Percentiles rank a stretch among this genome's conserved stretches.
Evolutionary conservation across 1,140 invertebrate genomes (phyloP).

Genomic region (Euwallacea fornicatus): DNA sequence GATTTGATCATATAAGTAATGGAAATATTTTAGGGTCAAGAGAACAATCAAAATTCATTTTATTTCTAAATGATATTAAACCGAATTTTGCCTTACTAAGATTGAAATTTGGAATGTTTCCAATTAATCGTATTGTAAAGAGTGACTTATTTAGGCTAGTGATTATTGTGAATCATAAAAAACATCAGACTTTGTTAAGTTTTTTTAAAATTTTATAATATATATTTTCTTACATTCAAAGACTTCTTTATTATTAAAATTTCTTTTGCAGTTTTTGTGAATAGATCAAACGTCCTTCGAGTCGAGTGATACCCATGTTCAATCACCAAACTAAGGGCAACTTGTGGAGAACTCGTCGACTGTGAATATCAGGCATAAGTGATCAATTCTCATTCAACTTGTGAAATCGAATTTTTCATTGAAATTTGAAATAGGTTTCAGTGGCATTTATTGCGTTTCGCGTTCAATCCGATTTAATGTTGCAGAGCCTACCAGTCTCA

Average conservation of each 20-base stretch:
- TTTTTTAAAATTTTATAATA: conserved; percentile 22
- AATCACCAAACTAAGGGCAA: no score
- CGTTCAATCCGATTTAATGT: no score
- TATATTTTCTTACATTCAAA: conserved; percentile 10
- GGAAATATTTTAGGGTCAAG: background rate
- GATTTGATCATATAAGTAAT: background rate
- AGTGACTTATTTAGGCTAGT: conserved; percentile 27
- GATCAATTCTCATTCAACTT: no score
- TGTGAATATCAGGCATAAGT: no score
- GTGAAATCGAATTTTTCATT: no score
- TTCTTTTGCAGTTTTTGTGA: background rate
- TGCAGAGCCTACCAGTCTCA: no score
- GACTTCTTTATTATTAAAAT: background rate
- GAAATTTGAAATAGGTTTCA: no score
- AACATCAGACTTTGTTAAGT: conserved; percentile 20
- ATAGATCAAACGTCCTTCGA: background rate
- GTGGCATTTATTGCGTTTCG: no score
- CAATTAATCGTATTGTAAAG: conserved; percentile 3
- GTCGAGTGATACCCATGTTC: no score
- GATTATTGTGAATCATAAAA: conserved; percentile 4
- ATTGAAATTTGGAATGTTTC: background rate
- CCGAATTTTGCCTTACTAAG: background rate
- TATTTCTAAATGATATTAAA: background rate
- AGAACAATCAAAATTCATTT: conserved; percentile 1
- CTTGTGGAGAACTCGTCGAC: no score